These are phyloP conservation scores for Halcyon malimbica DNA, from an alignment of 2,113 vertebrate genomes.

Conservation along the genomic window DNA sequence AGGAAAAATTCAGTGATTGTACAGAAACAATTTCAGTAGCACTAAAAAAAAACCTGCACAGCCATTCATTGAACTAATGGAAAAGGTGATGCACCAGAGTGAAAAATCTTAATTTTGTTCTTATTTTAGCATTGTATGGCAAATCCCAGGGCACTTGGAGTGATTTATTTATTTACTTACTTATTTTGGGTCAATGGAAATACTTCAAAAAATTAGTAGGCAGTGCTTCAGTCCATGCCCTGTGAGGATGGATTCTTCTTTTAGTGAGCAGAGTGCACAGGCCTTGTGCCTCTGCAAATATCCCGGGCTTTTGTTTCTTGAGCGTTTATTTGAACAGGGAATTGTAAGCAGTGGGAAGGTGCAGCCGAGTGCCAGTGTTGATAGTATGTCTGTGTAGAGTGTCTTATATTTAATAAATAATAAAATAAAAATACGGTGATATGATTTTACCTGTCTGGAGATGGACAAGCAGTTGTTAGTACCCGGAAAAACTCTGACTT, in stretches of 20 bases:
- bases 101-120: not conserved
- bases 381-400: not conserved
- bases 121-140: not conserved
- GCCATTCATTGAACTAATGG: not conserved
- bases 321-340: not conserved
- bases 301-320: not conserved
- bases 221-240: not conserved
- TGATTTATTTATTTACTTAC: not conserved
- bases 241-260: not conserved
- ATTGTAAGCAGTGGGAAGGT: not conserved
- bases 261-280: not conserved
- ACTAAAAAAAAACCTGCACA: not conserved
- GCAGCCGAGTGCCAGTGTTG: not conserved
- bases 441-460: not conserved
- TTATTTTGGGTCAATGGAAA: not conserved
- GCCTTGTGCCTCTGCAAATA: not conserved
- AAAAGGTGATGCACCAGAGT: not conserved
- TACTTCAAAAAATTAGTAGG: not conserved
- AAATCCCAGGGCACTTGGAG: not conserved
- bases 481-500: not conserved
- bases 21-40: not conserved
- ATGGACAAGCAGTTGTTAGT: too few relatives aligned
- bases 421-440: not conserved
- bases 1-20: not conserved
- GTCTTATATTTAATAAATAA: not conserved